Evolutionary conservation across 2,113 vertebrate species (phyloP).

Genomic region (Aldabrachelys gigantea): DNA sequence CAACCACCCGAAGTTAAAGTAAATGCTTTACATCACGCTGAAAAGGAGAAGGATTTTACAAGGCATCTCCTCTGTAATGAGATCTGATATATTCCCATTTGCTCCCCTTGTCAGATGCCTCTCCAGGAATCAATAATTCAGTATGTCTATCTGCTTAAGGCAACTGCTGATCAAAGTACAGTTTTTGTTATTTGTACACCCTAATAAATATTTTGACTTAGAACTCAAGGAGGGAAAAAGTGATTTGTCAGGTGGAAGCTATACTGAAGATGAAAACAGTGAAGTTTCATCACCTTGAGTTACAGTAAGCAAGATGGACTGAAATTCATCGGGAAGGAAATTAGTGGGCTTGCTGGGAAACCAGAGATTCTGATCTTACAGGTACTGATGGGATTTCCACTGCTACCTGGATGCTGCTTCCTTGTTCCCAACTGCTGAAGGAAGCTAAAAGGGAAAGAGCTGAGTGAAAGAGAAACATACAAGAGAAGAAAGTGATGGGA

Average conservation of each 20-base stretch:
- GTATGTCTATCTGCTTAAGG: not conserved
- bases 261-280: not conserved
- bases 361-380: not conserved
- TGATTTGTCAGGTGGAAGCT: not conserved
- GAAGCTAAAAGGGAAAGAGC: not conserved
- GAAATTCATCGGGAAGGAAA: not conserved
- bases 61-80: conserved; percentile 13
- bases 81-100: not conserved
- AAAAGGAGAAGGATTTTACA: not conserved
- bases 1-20: not conserved
- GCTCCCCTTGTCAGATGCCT: not conserved
- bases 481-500: not conserved
- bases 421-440: rapidly evolving
- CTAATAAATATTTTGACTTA: not conserved
- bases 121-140: not conserved
- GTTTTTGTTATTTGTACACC: conserved; percentile 23
- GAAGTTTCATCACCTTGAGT: not conserved
- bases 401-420: rapidly evolving
- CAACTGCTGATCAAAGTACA: not conserved
- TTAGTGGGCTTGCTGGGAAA: not conserved
- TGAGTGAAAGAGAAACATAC: not conserved
- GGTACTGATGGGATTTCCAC: not conserved
- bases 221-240: not conserved
- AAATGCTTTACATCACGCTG: not conserved
- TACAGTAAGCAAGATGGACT: rapidly evolving